phyloP scores from a whole-genome alignment of 2,113 vertebrate genomes.

The Microtus oregoni region DNA sequence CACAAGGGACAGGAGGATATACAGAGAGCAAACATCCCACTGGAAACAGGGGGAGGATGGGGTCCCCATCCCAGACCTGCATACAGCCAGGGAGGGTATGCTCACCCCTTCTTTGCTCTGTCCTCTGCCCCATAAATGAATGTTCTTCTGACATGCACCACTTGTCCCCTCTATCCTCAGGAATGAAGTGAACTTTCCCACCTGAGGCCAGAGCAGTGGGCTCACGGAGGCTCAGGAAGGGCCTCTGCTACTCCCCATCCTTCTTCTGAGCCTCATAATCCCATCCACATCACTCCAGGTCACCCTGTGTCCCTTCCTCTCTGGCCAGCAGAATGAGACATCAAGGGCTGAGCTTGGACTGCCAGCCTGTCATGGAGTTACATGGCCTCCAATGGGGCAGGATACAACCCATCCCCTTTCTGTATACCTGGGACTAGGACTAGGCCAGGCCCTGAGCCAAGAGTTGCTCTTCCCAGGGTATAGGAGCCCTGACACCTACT shows the following conservation, averaged over 20 bases:
- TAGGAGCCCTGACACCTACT: background rate
- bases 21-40: background rate
- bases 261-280: background rate
- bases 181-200: too few species aligned
- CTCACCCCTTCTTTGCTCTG: background rate
- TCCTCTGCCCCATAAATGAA: background rate
- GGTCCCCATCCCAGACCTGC: accelerated
- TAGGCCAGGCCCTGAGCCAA: background rate
- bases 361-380: background rate
- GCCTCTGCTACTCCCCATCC: background rate
- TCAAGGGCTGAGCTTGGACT: too few species aligned
- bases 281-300: background rate
- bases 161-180: background rate
- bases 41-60: background rate
- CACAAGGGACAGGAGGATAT: background rate
- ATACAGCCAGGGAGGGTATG: accelerated
- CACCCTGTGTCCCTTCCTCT: background rate
- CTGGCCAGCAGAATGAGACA: background rate
- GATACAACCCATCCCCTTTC: accelerated
- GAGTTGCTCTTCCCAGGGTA: background rate
- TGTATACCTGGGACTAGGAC: background rate
- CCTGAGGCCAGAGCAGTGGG: background rate
- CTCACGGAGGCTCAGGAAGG: background rate
- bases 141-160: accelerated
- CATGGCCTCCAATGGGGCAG: background rate